Evolutionary conservation across 2,113 vertebrate species (phyloP), one percentile per base, ranked within the genome.

Genomic region (Manacus vitellinus): DNA sequence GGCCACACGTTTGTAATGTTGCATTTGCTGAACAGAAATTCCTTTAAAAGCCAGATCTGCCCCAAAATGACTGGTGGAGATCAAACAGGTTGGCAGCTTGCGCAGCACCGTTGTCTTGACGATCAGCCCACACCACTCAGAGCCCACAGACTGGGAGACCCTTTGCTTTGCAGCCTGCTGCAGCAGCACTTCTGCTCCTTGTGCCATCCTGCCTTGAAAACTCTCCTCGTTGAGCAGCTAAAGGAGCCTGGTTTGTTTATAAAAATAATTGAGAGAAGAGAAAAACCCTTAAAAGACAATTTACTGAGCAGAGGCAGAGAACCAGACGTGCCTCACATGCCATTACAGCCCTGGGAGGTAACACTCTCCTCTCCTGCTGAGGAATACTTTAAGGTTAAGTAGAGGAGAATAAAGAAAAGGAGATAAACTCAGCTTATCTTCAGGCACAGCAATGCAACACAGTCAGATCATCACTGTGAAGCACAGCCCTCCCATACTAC

Each of bases 391-490:
- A 46, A 92, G 91, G 86, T 94, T 95, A 96, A 96, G 92, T 15
- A 95, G 76, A 49, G 47, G 44, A 86, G 92, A 93, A 76, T 1
- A 85, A 67, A 93, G 85, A 54, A 95, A 94, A 95, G 93, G 55
- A 92, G 95, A 96, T 93, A 73, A 95, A 72, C 61, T 72, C 81
- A 41, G 19, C 90, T 96, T 92, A 96, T 95, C 88, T 90, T 85
- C 15, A 27, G 94, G 65, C 92, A 85, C 56, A 46, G 86, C 73
- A 94, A 88, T 54, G 89, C 91, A 89, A 8, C 44, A 10, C 1
- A 89, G 85, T 88, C 80, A n/a, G 31, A 66, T 41, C 43, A 43
- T 17, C 8, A 3, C 72, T 13, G 9, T 0, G 37, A 74, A 49
- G 83, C 47, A 47, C 66, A 41, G 24, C 2, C 71, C 77, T 88